Percentiles rank a stretch among this genome's conserved stretches.
Evolutionary conservation across 2,113 vertebrate species (phyloP).

Genomic region (Solenodon paradoxus): DNA sequence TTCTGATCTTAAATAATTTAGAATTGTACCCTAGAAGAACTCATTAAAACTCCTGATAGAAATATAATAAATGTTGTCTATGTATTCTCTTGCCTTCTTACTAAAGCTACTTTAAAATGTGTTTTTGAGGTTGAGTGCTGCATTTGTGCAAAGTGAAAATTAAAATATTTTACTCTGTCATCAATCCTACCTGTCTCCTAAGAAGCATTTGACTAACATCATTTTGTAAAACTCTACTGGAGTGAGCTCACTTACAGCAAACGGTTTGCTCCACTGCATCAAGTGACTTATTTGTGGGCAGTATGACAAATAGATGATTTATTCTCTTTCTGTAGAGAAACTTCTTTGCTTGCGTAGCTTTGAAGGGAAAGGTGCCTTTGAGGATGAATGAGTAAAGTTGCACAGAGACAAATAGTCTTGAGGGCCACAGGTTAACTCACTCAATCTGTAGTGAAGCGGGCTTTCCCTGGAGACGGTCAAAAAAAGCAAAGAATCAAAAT

Average conservation of each 20-base stretch:
- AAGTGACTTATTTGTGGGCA: conserved; percentile 56
- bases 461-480: conserved; percentile 57
- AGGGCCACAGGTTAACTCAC: conserved; percentile 60
- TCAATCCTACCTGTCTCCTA: conserved; percentile 23
- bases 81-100: background rate
- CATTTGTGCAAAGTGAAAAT: conserved; percentile 34
- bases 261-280: conserved; percentile 1
- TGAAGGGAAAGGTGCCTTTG: conserved; percentile 77
- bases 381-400: conserved; percentile 64
- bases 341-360: conserved; percentile 23
- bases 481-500: conserved; percentile 48
- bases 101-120: background rate
- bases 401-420: conserved; percentile 54
- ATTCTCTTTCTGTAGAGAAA: conserved; percentile 63
- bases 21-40: background rate
- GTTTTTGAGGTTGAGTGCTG: background rate
- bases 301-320: conserved; percentile 74
- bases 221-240: conserved; percentile 28
- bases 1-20: background rate
- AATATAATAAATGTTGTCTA: background rate
- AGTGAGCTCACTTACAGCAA: conserved; percentile 16
- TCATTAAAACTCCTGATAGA: background rate
- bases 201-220: background rate
- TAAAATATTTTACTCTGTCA: conserved; percentile 49
- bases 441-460: conserved; percentile 35